phyloP scores from a whole-genome alignment of 1,140 invertebrate genomes.

The Trachymyrmex cornetzi region DNA sequence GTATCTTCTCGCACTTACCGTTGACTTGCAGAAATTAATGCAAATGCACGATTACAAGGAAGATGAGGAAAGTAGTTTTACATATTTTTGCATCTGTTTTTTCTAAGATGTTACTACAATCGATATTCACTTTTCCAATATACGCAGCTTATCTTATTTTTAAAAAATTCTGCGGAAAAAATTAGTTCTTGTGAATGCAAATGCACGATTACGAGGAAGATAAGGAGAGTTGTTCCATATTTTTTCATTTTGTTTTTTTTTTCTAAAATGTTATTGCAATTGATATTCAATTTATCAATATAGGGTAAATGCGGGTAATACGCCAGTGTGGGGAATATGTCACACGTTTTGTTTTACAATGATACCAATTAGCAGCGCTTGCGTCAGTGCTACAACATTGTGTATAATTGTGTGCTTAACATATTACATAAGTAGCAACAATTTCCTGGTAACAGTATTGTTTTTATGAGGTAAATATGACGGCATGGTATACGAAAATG shows the following conservation, averaged over 20 bases:
- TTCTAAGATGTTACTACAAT: neutral
- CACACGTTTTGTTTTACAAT: too few species aligned
- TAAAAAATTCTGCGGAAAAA: neutral
- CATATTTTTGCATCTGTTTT: neutral
- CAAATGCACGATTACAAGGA: constrained; percentile 2
- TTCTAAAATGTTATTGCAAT: neutral
- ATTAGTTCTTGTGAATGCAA: neutral
- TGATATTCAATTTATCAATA: neutral
- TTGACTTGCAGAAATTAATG: constrained; percentile 7
- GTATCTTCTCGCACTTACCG: neutral
- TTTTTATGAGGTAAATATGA: too few species aligned
- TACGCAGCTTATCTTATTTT: neutral
- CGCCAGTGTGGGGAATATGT: too few species aligned
- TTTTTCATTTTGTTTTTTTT: neutral
- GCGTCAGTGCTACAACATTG: too few species aligned
- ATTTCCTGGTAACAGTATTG: too few species aligned
- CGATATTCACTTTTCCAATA: neutral
- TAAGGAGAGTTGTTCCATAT: neutral
- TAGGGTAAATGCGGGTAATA: too few species aligned
- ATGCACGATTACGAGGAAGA: neutral
- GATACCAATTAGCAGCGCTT: too few species aligned
- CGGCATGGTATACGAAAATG: too few species aligned
- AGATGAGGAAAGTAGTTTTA: neutral
- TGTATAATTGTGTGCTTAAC: too few species aligned
- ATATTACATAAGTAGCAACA: too few species aligned